A percentile compares a stretch with the other conserved stretches of the same genome.
phyloP scores from a whole-genome alignment of 2,888 invertebrate species.

The Nebria brevicollis region DNA sequence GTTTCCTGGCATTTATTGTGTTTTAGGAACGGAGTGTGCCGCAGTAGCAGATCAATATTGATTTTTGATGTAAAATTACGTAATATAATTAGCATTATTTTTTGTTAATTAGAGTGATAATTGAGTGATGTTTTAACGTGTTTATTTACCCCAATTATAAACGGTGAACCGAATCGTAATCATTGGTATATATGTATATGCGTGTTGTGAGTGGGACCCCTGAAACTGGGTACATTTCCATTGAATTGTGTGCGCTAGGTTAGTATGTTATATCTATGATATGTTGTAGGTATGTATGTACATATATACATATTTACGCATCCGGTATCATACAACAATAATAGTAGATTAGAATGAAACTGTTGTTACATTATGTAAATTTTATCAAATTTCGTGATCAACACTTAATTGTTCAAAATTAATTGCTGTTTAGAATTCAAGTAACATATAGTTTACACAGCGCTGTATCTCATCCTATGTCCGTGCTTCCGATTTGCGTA shows the following conservation, averaged over 20 bases:
- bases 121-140: not conserved
- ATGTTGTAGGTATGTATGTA: not conserved
- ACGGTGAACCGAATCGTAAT: not conserved
- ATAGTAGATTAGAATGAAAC: not conserved
- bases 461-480: not conserved
- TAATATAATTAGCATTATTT: not conserved
- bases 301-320: not conserved
- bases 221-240: not conserved
- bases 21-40: too few relatives aligned
- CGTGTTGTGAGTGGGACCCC: not conserved
- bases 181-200: not conserved
- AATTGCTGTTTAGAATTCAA: not conserved
- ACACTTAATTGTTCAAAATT: not conserved
- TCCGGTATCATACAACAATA: not conserved
- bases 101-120: not conserved
- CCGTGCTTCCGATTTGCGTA: not conserved
- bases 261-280: not conserved
- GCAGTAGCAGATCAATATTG: too few relatives aligned
- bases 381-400: not conserved
- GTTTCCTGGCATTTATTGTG: too few relatives aligned
- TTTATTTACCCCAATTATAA: conserved; percentile 1
- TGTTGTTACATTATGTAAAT: not conserved
- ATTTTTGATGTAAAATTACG: not conserved
- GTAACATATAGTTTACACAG: not conserved
- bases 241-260: not conserved